Evolutionary conservation across 2,797 vertebrate species (phyloP), one percentile per base, ranked within the genome.

Genomic region (Spinus pinus): DNA sequence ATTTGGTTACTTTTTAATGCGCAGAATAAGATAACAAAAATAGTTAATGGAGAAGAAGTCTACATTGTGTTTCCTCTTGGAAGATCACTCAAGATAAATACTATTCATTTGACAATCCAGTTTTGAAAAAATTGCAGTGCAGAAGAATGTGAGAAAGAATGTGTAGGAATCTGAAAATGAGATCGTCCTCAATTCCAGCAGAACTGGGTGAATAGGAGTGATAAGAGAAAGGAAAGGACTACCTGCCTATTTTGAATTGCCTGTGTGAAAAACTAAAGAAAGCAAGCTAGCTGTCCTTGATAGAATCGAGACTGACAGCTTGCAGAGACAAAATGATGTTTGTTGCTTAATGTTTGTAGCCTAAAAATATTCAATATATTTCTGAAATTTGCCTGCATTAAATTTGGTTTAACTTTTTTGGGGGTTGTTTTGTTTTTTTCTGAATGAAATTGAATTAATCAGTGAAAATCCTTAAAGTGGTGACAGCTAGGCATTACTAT

Each of bases 51-150:
- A 91, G 93, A 92, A 44, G 56, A 20, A 56, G 57, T 31, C 77
- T 87, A 12, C 86, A 53, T 95, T 88, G 49, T 57, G 53, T 72
- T 93, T 70, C 51, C 37, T 96, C 42, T 95, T 82, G 66, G 93
- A 95, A 95, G 93, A 96, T 96, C 81, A 65, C 66, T 78, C 64
- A 74, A 95, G 93, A 91, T 96, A 94, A 95, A 94, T 66, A 14
- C 39, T 72, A 70, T 86, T 96, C 88, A 46, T 83, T 81, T 72
- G 61, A 50, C n/a, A 58, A 84, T 95, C 41, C 73, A 65, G 54
- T 65, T 94, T 82, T 86, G 62, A 89, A 95, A 90, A 66, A 86
- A 95, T 50, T 84, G 72, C 50, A 31, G 28, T 49, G 47, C 1
- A 25, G 91, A 73, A 86, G 81, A 95, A 89, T 60, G 16, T 50